Evolutionary conservation across 1,140 invertebrate species (phyloP), one percentile per base, ranked within the genome.

Genomic region (Sinella curviseta): DNA sequence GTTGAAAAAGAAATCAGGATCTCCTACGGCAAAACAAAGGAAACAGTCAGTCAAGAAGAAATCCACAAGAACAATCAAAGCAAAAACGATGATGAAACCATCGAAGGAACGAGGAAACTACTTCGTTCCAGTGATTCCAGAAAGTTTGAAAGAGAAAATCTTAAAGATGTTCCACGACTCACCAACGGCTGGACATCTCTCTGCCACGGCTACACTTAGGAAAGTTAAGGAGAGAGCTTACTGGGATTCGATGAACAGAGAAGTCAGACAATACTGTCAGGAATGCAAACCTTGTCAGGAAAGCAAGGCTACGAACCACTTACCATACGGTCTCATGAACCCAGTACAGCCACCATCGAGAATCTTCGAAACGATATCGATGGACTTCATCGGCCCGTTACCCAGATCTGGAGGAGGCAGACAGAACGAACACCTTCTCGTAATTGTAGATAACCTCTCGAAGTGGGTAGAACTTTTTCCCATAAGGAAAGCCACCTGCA

Each of bases 321-420:
- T 55, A 28, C 76, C 60, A 73, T 65, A 60, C 26, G 78, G 78
- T 4, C 54, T 79, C n/a, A 26, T 80, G n/a, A 33, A 48, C 2
- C 20, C 31, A 55, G 17, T 34, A 1, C 34, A 76, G 28, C 17
- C 39, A 4, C 70, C 76, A 17, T 31, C 39, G 12, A 31, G 31
- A 33, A 20, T 78, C 1, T 84, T 82, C 57, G 36, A 81, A n/a
- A 39, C 26, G 0, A 36, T 83, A 26, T 31, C 28, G n/a, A 74
- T 81, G 14, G 83, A 84, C 76, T 65, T 84, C n/a, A 36, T 83
- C 8, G 82, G 83, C 2, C 83, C 82, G 1, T 74, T 81, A 20
- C 67, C 67, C 14, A 33, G 3, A 30, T 67, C 34, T 4, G 20
- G 20, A 24, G 24, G 54, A 26, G 33, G 54, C 20, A 12, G 26